These are phyloP conservation scores for Laterallus jamaicensis DNA, from an alignment of 2,113 vertebrate genomes.

Conservation along the genomic window DNA sequence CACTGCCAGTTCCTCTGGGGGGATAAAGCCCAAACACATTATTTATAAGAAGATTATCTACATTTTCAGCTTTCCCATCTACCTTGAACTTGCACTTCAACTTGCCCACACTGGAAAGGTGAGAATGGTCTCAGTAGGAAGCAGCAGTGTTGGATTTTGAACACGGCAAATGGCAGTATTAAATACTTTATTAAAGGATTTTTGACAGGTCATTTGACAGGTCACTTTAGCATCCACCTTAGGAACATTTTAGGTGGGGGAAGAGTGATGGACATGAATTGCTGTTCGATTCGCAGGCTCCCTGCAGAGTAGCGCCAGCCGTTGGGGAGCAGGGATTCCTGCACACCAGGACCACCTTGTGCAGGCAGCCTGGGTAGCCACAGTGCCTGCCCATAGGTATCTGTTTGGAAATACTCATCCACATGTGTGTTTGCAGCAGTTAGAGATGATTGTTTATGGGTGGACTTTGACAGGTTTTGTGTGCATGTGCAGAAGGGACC, in stretches of 20 bases:
- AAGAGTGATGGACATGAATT: neutral
- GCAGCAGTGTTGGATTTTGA: neutral
- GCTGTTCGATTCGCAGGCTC: neutral
- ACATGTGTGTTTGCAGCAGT: neutral
- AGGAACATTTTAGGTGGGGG: neutral
- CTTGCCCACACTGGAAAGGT: neutral
- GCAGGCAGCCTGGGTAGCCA: neutral
- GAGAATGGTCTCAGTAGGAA: neutral
- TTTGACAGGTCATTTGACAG: neutral
- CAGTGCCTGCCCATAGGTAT: accelerated
- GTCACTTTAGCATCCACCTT: neutral
- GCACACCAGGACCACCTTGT: accelerated
- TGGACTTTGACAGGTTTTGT: neutral
- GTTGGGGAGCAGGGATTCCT: neutral
- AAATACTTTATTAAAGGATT: neutral
- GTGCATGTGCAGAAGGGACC: neutral
- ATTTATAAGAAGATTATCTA: neutral
- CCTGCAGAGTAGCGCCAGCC: neutral
- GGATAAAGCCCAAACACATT: neutral
- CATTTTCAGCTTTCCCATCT: neutral
- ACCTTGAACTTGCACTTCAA: neutral
- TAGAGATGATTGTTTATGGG: neutral
- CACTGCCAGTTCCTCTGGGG: neutral
- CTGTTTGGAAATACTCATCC: neutral
- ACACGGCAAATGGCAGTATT: neutral